Conservation (phyloP, 2,888 invertebrate genomes). For the Esperia sulphurella region DNA sequence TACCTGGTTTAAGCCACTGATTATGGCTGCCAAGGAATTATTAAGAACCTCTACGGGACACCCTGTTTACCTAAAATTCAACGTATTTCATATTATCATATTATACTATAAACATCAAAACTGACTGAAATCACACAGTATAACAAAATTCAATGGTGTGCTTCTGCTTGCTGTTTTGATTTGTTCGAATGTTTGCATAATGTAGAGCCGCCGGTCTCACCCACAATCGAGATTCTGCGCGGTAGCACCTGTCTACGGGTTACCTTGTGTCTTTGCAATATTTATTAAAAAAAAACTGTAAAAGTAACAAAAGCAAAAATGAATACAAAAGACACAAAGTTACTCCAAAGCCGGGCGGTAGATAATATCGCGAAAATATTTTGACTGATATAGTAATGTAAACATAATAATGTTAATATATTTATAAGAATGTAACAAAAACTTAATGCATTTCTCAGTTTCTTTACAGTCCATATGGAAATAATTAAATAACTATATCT, state of each 20-base stretch:
- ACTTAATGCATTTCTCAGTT: constrained; percentile 78
- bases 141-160: constrained; percentile 39
- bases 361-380: constrained; percentile 68
- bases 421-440: constrained; percentile 73
- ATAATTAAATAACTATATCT: constrained; percentile 55
- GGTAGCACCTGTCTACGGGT: not conserved
- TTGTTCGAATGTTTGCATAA: constrained; percentile 19
- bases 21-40: too few relatives aligned
- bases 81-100: not conserved
- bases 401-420: constrained; percentile 73
- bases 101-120: constrained; percentile 24
- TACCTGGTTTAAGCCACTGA: too few relatives aligned
- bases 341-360: constrained; percentile 40
- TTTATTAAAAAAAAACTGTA: not conserved
- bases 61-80: too few relatives aligned
- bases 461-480: constrained; percentile 74
- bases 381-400: constrained; percentile 75
- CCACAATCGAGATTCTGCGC: not conserved
- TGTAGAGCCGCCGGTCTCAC: not conserved
- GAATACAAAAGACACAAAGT: constrained; percentile 22
- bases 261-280: not conserved
- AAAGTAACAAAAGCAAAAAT: not conserved
- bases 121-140: constrained; percentile 43
- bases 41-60: too few relatives aligned
- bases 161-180: constrained; percentile 48